Conservation (phyloP, 2,888 invertebrate species). For the Drosophila prostipennis region DNA sequence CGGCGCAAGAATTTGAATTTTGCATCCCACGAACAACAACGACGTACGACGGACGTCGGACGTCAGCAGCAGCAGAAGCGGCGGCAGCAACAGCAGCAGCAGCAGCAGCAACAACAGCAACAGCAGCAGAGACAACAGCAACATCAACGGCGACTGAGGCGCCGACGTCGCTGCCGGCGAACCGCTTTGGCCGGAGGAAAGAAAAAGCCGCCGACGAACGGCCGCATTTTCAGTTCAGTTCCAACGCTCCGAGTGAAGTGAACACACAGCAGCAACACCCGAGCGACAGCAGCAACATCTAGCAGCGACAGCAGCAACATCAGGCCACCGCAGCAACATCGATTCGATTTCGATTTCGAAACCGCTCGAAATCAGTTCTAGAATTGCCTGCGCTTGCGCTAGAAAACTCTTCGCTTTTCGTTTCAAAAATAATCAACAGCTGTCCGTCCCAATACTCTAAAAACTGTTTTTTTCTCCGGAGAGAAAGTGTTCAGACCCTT, state of each 20-base stretch:
- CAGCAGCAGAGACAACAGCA: constrained; percentile 1
- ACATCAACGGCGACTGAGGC: constrained; percentile 26
- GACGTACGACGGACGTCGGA: background rate
- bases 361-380: constrained; percentile 33
- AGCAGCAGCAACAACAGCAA: background rate
- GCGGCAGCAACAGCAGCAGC: constrained; percentile 2
- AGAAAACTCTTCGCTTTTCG: constrained; percentile 40
- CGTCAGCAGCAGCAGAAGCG: constrained; percentile 23
- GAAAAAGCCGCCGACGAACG: constrained; percentile 80
- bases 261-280: constrained; percentile 8
- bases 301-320: constrained; percentile 17
- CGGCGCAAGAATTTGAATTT: constrained; percentile 60
- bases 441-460: constrained; percentile 48
- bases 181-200: constrained; percentile 53
- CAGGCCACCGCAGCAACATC: constrained; percentile 24
- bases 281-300: constrained; percentile 23
- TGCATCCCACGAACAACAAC: constrained; percentile 68
- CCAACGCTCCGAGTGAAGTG: constrained; percentile 74
- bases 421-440: constrained; percentile 59
- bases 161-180: constrained; percentile 37
- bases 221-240: constrained; percentile 80
- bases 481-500: background rate
- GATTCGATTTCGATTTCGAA: constrained; percentile 45
- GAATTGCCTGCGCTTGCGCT: constrained; percentile 66
- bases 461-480: constrained; percentile 18